Evolutionary conservation across 2,113 vertebrate species (phyloP).

Genomic region (Nothoprocta pentlandii): DNA sequence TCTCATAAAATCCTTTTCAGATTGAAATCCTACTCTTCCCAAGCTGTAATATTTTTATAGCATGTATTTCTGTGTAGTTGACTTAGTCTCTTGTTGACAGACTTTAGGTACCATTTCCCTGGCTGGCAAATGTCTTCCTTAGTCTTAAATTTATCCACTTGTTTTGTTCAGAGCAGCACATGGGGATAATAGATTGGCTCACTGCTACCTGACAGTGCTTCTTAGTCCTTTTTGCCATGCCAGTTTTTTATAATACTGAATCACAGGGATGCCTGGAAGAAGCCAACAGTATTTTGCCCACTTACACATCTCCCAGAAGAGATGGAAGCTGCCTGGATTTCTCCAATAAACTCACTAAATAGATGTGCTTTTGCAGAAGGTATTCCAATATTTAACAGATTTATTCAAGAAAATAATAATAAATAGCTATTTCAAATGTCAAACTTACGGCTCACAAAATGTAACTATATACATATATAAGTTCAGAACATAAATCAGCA

Average conservation of each 20-base stretch:
- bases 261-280: constrained; percentile 12
- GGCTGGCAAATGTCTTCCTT: constrained; percentile 26
- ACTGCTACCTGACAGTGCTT: not conserved
- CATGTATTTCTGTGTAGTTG: constrained; percentile 6
- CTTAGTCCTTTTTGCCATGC: not conserved
- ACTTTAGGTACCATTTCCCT: constrained; percentile 15
- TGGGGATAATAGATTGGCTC: constrained; percentile 22
- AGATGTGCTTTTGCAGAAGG: constrained; percentile 4
- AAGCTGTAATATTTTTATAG: not conserved
- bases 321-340: not conserved
- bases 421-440: constrained; percentile 17
- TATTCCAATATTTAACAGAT: constrained; percentile 45
- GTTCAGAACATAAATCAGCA: constrained; percentile 36
- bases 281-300: not conserved
- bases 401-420: constrained; percentile 28
- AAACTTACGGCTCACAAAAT: constrained; percentile 53
- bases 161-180: constrained; percentile 15
- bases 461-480: not conserved
- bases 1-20: constrained; percentile 47
- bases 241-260: not conserved
- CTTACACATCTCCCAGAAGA: not conserved
- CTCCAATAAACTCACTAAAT: not conserved
- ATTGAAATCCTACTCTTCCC: constrained; percentile 36
- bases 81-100: constrained; percentile 31
- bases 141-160: constrained; percentile 40